These are phyloP conservation scores for Drosophila carrolli DNA, from an alignment of 1,140 invertebrate genomes.

Conservation along the genomic window DNA sequence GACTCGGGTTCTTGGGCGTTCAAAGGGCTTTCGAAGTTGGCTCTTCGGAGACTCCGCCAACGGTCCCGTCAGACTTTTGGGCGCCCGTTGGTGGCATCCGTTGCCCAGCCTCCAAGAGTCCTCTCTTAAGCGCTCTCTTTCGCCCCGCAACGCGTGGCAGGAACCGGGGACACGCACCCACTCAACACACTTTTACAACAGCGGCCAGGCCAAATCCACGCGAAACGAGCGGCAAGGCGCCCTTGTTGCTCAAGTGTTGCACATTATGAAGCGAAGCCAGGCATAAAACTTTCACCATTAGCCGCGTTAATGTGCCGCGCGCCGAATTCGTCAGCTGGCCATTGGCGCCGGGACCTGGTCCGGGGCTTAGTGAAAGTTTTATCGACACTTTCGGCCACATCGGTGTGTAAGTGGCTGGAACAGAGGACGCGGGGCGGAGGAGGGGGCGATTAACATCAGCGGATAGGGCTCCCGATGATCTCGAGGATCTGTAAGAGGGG, in stretches of 20 bases:
- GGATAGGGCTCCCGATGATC: background rate
- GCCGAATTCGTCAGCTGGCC: conserved; percentile 77
- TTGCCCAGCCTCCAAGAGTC: too few species aligned
- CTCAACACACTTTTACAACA: background rate
- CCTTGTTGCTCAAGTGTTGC: conserved; percentile 67
- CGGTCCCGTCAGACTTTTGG: conserved; percentile 41
- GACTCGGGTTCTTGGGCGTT: conserved; percentile 13
- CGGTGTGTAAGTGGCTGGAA: conserved; percentile 17
- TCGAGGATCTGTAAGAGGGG: conserved; percentile 10
- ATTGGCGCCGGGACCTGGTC: conserved; percentile 55
- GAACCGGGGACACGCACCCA: too few species aligned
- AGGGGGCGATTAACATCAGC: background rate
- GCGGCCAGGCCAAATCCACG: conserved; percentile 41
- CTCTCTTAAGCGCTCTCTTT: conserved; percentile 47
- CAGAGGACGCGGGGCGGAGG: too few species aligned
- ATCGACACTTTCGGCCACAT: conserved; percentile 56
- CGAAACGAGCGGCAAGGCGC: conserved; percentile 28
- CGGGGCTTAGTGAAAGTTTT: conserved; percentile 64
- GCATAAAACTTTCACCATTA: conserved; percentile 81
- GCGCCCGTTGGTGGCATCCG: conserved; percentile 16
- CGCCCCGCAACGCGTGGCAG: background rate
- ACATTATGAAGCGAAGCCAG: conserved; percentile 70
- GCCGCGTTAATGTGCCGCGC: conserved; percentile 73
- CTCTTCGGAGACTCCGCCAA: conserved; percentile 17
- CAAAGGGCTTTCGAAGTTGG: conserved; percentile 59